These are phyloP conservation scores for Lutjanus campechanus DNA, from an alignment of 2,797 vertebrate species.

Conservation along the genomic window DNA sequence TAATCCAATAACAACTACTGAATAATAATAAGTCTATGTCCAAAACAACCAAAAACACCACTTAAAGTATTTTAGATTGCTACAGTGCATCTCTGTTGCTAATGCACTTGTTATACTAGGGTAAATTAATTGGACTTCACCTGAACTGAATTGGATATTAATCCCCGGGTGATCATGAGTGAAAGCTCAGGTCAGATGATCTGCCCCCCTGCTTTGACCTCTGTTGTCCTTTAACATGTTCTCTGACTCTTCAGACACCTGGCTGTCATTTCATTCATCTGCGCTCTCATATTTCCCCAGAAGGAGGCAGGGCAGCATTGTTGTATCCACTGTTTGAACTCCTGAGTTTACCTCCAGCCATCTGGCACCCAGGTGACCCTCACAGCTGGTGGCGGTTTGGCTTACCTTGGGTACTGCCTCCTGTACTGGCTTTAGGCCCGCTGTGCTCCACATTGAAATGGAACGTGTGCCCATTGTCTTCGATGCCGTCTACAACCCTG, in stretches of 20 bases:
- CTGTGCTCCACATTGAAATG: conserved; percentile 87
- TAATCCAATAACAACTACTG: too few species aligned
- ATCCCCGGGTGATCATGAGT: conserved; percentile 25
- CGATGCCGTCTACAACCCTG: conserved; percentile 96
- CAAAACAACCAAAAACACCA: background rate
- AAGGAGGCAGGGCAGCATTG: conserved; percentile 46
- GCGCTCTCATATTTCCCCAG: conserved; percentile 68
- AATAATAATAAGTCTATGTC: too few species aligned
- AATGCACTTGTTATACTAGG: conserved; percentile 4
- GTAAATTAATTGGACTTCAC: conserved; percentile 32
- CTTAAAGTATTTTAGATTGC: background rate
- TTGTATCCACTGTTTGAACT: conserved; percentile 60
- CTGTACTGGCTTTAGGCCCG: conserved; percentile 63
- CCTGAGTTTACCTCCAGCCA: conserved; percentile 61
- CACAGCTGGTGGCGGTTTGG: conserved; percentile 61
- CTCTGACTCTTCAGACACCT: conserved; percentile 58
- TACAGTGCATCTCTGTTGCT: background rate
- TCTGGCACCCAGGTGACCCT: conserved; percentile 66
- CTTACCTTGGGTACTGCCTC: conserved; percentile 76
- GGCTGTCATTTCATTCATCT: conserved; percentile 64
- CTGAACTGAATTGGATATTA: conserved; percentile 42
- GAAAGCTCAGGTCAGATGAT: conserved; percentile 36
- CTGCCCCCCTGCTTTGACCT: conserved; percentile 54
- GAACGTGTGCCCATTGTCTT: conserved; percentile 90
- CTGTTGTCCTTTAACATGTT: conserved; percentile 66